Conservation (phyloP, 2,888 invertebrate genomes). For the Prosopocoilus inquinatus region DNA sequence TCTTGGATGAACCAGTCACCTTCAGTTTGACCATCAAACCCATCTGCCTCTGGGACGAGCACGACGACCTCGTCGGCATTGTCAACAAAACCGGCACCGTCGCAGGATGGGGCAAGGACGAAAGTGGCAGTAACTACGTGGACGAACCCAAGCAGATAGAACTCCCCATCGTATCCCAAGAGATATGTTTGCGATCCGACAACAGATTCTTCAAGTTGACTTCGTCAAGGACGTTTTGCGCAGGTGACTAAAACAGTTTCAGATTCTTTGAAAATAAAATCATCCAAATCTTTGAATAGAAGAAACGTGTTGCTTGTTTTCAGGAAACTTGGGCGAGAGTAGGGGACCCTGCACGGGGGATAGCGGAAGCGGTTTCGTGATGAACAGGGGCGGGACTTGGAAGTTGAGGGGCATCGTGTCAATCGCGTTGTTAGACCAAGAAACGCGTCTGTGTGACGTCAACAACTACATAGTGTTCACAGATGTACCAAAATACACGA, state of each 20-base stretch:
- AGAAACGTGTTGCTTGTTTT: constrained; percentile 15
- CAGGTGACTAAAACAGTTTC: too few relatives aligned
- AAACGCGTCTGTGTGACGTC: constrained; percentile 56
- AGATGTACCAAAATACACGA: constrained; percentile 59
- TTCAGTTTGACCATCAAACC: constrained; percentile 58
- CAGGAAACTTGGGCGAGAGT: constrained; percentile 50
- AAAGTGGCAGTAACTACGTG: constrained; percentile 45
- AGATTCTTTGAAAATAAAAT: too few relatives aligned
- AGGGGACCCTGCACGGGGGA: constrained; percentile 60
- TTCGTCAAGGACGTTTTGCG: too few relatives aligned
- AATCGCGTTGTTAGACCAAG: constrained; percentile 47
- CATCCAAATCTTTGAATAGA: too few relatives aligned
- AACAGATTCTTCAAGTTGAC: too few relatives aligned
- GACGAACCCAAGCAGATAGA: constrained; percentile 54
- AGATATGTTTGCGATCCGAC: too few relatives aligned
- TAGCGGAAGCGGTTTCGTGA: constrained; percentile 59
- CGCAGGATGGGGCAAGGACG: constrained; percentile 58
- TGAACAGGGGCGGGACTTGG: constrained; percentile 47
- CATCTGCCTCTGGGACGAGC: constrained; percentile 61
- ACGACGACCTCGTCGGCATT: constrained; percentile 47
- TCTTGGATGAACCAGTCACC: constrained; percentile 51
- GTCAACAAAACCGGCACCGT: constrained; percentile 55
- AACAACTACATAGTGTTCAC: constrained; percentile 64
- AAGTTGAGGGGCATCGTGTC: constrained; percentile 55
- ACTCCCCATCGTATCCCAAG: constrained; percentile 58